Conservation (phyloP, 2,888 invertebrate genomes). For the Antheraea yamamai region DNA sequence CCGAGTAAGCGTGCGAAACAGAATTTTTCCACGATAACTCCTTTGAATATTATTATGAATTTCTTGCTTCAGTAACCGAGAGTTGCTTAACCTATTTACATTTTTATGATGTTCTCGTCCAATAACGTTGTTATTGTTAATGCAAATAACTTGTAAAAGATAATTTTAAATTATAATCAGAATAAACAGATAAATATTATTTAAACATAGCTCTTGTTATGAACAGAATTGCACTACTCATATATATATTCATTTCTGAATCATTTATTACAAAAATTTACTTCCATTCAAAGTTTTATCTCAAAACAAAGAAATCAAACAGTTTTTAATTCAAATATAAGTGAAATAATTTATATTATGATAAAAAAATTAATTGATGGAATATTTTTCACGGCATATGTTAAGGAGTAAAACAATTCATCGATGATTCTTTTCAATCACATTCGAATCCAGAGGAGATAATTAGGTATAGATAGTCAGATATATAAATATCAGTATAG, state of each 20-base stretch:
- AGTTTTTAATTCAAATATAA: no score
- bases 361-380: neutral
- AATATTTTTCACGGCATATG: neutral
- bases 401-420: neutral
- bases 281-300: no score
- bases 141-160: neutral
- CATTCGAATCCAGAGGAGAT: neutral
- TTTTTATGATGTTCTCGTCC: constrained; percentile 37
- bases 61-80: constrained; percentile 36
- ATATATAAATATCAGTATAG: no score
- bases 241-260: no score
- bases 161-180: neutral
- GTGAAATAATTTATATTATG: no score
- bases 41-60: constrained; percentile 40
- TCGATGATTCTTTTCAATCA: neutral
- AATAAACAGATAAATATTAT: neutral
- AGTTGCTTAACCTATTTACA: constrained; percentile 37
- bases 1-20: constrained; percentile 33
- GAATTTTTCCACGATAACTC: constrained; percentile 26
- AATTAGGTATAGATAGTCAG: neutral
- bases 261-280: no score
- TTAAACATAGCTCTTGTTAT: no score
- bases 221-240: no score
- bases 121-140: constrained; percentile 25
- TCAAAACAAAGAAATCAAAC: no score